A percentile compares a stretch with the other conserved stretches of the same genome.
phyloP scores from a whole-genome alignment of 64 coral and sea anemone genomes.

The Montipora efflorescens region DNA sequence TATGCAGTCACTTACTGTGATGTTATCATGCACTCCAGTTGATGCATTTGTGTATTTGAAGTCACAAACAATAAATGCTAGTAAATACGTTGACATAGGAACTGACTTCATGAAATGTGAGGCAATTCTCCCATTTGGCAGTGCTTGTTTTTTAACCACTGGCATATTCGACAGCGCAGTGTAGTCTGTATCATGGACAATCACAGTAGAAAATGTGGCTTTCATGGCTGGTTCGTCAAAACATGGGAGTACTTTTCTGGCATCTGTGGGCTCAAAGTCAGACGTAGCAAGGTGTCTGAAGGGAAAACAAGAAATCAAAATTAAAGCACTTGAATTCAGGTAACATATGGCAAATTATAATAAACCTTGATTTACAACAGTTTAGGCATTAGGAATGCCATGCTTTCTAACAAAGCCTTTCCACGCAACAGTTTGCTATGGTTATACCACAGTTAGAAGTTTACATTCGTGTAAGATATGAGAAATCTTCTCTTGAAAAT shows the following conservation, averaged over 20 bases:
- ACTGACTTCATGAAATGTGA: conserved; percentile 78
- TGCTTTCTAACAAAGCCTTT: too few species aligned
- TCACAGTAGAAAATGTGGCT: conserved; percentile 85
- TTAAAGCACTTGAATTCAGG: background rate
- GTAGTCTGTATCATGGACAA: conserved; percentile 76
- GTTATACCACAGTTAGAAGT: too few species aligned
- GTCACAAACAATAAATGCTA: conserved; percentile 96
- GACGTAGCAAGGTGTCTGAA: conserved; percentile 85
- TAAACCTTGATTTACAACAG: too few species aligned
- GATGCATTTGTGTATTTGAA: conserved; percentile 54
- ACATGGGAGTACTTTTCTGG: conserved; percentile 87
- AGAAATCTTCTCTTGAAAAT: too few species aligned
- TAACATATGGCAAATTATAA: background rate
- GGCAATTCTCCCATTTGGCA: conserved; percentile 57
- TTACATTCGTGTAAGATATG: too few species aligned
- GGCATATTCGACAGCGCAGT: conserved; percentile 93
- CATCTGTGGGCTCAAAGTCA: conserved; percentile 86
- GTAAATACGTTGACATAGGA: conserved; percentile 84
- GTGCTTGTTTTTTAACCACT: background rate
- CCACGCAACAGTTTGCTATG: too few species aligned
- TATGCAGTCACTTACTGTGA: conserved; percentile 64
- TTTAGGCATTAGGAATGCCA: too few species aligned
- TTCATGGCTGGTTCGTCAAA: conserved; percentile 98
- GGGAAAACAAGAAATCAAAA: background rate
- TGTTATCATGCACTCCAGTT: conserved; percentile 75